Conservation (phyloP, 2,113 vertebrate species). For the Crotalus helleri region DNA sequence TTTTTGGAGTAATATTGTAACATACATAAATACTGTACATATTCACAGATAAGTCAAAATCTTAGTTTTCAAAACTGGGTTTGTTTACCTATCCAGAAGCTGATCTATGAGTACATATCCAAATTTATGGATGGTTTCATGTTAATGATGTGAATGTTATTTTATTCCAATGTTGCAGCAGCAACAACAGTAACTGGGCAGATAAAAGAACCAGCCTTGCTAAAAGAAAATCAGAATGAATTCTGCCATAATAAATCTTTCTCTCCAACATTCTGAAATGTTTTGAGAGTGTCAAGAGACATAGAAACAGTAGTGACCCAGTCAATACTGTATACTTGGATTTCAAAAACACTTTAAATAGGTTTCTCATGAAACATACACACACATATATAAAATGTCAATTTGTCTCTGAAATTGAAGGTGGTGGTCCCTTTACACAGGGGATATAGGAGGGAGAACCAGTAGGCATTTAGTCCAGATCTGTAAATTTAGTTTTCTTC, state of each 20-base stretch:
- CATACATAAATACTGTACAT: background rate
- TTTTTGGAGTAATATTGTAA: background rate
- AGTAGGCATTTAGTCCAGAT: background rate
- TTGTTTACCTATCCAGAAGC: background rate
- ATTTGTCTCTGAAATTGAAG: background rate
- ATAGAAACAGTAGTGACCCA: background rate
- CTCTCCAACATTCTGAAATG: background rate
- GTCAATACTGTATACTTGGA: background rate
- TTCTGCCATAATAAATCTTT: background rate
- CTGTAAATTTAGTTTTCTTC: background rate
- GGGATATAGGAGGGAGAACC: background rate
- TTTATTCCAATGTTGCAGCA: background rate
- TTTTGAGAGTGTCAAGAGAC: too few relatives aligned
- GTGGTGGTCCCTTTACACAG: background rate
- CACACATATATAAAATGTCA: background rate
- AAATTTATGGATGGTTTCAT: background rate
- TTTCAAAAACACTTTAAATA: background rate
- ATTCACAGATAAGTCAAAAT: background rate
- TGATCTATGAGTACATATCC: background rate
- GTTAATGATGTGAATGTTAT: background rate
- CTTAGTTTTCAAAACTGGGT: background rate
- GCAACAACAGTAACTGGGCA: background rate
- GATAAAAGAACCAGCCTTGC: background rate
- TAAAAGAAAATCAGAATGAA: background rate
- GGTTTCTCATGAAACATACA: background rate